Evolutionary conservation across 1,140 invertebrate species (phyloP).

Genomic region (Camponotus vicinus): DNA sequence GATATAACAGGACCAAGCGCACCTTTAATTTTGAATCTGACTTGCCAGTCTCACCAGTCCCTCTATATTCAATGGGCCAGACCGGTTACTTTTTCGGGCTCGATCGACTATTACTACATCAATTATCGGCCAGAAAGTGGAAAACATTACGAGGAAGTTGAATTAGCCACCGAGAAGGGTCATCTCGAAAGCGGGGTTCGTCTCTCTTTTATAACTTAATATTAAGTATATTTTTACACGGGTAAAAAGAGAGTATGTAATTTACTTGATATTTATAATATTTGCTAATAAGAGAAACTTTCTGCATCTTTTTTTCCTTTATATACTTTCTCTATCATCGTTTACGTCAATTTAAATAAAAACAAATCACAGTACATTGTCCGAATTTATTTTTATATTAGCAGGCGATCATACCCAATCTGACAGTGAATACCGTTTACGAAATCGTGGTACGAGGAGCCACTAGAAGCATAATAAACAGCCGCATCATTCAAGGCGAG

Average conservation of each 20-base stretch:
- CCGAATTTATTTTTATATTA: slow-evolving; percentile 71
- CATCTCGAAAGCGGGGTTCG: slow-evolving; percentile 88
- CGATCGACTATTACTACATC: slow-evolving; percentile 93
- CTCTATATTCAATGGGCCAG: slow-evolving; percentile 93
- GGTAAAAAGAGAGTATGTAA: neutral
- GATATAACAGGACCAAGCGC: slow-evolving; percentile 93
- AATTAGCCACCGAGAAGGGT: slow-evolving; percentile 87
- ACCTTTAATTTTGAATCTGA: slow-evolving; percentile 93
- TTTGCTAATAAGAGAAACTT: neutral
- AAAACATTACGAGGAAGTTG: slow-evolving; percentile 88
- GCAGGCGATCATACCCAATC: slow-evolving; percentile 91
- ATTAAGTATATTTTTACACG: neutral
- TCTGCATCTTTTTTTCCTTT: neutral
- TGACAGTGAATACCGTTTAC: slow-evolving; percentile 91
- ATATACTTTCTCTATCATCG: neutral
- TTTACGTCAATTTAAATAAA: neutral
- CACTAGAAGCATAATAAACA: slow-evolving; percentile 89
- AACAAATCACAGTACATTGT: neutral
- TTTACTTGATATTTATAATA: neutral
- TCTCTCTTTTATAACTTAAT: neutral
- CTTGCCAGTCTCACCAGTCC: slow-evolving; percentile 92
- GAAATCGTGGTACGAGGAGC: slow-evolving; percentile 91
- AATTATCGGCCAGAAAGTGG: slow-evolving; percentile 89
- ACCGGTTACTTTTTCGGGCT: slow-evolving; percentile 90
- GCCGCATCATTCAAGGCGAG: slow-evolving; percentile 89